These are phyloP conservation scores for Sternarchorhynchus goeldii DNA, from an alignment of 2,797 vertebrate species.

Conservation along the genomic window DNA sequence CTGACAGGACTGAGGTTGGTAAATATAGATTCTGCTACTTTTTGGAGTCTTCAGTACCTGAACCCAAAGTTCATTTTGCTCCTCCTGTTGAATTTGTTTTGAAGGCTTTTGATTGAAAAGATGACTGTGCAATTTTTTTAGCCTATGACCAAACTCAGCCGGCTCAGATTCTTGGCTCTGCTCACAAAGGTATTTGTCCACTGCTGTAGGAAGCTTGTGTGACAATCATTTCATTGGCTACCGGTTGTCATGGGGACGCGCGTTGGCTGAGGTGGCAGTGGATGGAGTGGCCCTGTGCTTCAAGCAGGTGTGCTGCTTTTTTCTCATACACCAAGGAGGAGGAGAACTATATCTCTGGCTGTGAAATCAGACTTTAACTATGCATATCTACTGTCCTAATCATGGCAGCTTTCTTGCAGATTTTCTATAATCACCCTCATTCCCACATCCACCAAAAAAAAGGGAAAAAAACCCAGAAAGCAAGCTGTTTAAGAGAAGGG, in stretches of 20 bases:
- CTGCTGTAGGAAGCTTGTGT: conserved; percentile 47
- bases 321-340: conserved; percentile 21
- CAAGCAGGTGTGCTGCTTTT: conserved; percentile 41
- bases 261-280: conserved; percentile 53
- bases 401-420: conserved; percentile 45
- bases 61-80: no score
- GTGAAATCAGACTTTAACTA: conserved; percentile 51
- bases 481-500: conserved; percentile 46
- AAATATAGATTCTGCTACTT: not conserved
- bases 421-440: conserved; percentile 56
- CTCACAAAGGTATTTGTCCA: conserved; percentile 47
- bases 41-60: no score
- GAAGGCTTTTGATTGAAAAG: no score
- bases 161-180: conserved; percentile 11
- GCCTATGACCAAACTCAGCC: not conserved
- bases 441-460: conserved; percentile 19
- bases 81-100: no score
- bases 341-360: conserved; percentile 6
- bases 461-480: not conserved
- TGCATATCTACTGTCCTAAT: conserved; percentile 41
- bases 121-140: not conserved
- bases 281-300: conserved; percentile 40
- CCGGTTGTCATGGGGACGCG: conserved; percentile 69
- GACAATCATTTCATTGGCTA: conserved; percentile 61
- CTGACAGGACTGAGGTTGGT: not conserved